Conservation (phyloP, 64 coral and sea anemone species). For the Montipora capricornis region DNA sequence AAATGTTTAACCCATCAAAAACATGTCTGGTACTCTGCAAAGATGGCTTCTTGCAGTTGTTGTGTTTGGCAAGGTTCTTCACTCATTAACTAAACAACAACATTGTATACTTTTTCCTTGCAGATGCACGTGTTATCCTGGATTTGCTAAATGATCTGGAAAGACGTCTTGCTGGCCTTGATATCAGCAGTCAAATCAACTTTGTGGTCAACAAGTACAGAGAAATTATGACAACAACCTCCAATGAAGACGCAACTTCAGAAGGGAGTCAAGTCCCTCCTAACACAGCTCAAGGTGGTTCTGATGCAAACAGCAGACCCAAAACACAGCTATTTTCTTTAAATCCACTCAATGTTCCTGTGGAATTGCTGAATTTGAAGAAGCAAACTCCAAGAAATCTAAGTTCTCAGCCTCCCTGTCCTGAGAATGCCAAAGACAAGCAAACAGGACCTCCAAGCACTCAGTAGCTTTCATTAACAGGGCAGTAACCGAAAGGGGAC, state of each 20-base stretch:
- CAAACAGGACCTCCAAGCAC: background rate
- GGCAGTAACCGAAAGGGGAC: background rate
- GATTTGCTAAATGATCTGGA: slow-evolving; percentile 67
- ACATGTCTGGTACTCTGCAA: no score
- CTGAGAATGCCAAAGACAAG: background rate
- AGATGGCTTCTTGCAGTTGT: no score
- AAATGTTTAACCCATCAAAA: no score
- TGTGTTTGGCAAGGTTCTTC: no score
- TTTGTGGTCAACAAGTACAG: slow-evolving; percentile 33
- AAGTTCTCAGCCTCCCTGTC: background rate
- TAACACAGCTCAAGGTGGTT: background rate
- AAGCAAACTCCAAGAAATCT: slow-evolving; percentile 1
- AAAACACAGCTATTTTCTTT: slow-evolving; percentile 29
- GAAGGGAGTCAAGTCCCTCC: background rate
- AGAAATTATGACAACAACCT: slow-evolving; percentile 21
- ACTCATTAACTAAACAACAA: background rate
- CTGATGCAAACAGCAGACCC: slow-evolving; percentile 11
- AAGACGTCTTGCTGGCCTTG: slow-evolving; percentile 20
- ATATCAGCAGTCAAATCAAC: slow-evolving; percentile 30
- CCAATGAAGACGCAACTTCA: background rate
- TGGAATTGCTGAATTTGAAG: slow-evolving; percentile 23
- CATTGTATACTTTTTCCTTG: background rate
- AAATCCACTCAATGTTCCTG: slow-evolving; percentile 41
- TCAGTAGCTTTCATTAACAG: background rate
- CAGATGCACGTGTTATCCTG: slow-evolving; percentile 65